A percentile compares a stretch with the other conserved stretches of the same genome.
These are phyloP conservation scores for Gasterosteus aculeatus DNA, from an alignment of 2,113 vertebrate genomes.

Conservation along the genomic window DNA sequence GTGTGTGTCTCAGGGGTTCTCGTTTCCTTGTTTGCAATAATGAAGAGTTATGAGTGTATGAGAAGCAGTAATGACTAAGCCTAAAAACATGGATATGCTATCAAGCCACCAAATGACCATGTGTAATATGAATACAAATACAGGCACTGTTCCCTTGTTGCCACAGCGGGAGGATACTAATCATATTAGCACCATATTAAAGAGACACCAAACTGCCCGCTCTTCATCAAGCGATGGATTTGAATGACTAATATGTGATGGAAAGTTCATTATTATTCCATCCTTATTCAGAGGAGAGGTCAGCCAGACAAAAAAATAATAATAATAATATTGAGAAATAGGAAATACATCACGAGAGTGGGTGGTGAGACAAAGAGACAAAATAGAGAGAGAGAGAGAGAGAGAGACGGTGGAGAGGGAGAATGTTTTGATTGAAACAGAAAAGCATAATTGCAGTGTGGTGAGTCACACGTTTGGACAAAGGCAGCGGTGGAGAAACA, in stretches of 20 bases:
- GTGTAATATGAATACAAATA: constrained; percentile 57
- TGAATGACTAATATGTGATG: constrained; percentile 37
- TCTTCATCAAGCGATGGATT: constrained; percentile 32
- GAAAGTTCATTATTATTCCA: constrained; percentile 50
- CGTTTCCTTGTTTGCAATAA: constrained; percentile 61
- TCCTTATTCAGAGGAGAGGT: constrained; percentile 42
- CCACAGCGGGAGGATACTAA: constrained; percentile 38
- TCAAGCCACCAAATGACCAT: constrained; percentile 54
- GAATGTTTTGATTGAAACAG: constrained; percentile 62
- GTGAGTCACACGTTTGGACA: constrained; percentile 60
- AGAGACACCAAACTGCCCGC: constrained; percentile 29
- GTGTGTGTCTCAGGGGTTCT: constrained; percentile 25
- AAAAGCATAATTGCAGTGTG: constrained; percentile 59
- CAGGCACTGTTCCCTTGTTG: constrained; percentile 36
- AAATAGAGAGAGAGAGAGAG: constrained; percentile 21
- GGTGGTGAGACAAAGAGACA: constrained; percentile 37
- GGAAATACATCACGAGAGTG: constrained; percentile 40
- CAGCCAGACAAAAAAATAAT: constrained; percentile 31
- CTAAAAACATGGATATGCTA: constrained; percentile 58
- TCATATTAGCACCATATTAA: constrained; percentile 50
- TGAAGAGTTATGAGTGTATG: constrained; percentile 61
- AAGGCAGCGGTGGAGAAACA: constrained; percentile 46
- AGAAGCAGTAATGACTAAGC: constrained; percentile 54
- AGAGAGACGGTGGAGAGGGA: constrained; percentile 6
- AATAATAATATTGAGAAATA: constrained; percentile 41